phyloP scores from a whole-genome alignment of 2,113 vertebrate species.

The Amblyornis subalaris region DNA sequence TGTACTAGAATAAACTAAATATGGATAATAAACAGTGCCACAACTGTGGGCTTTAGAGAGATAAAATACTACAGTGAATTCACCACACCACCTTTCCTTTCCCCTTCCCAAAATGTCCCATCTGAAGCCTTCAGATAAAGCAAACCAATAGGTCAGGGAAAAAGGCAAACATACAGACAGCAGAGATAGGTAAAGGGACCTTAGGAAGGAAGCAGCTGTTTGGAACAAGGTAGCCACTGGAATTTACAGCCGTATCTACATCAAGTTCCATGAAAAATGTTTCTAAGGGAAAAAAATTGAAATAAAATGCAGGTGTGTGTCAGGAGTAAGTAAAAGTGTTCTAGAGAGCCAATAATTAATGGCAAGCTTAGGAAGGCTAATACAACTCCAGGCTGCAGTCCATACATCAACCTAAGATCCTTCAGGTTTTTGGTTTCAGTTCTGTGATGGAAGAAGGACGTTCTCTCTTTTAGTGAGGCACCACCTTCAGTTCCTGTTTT shows the following conservation, averaged over 20 bases:
- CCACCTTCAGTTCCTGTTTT: not conserved
- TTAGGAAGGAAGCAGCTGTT: not conserved
- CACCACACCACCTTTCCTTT: not conserved
- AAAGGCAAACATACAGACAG: not conserved
- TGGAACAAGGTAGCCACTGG: not conserved
- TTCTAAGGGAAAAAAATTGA: not conserved
- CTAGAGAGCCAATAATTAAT: not conserved
- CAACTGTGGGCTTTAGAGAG: not conserved
- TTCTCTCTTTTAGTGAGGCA: not conserved
- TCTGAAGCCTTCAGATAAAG: not conserved
- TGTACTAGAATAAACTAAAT: not conserved
- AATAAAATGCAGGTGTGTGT: not conserved
- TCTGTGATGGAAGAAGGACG: not conserved
- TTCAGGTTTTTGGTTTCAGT: not conserved
- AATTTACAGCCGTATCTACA: not conserved
- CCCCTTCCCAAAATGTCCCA: not conserved
- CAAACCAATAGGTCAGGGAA: not conserved
- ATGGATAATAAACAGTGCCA: not conserved
- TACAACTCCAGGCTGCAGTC: not conserved
- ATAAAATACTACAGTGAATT: not conserved
- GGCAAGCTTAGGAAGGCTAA: not conserved
- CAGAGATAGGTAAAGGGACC: not conserved
- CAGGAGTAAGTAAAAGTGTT: not conserved
- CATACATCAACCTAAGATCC: not conserved
- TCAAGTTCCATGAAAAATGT: not conserved